Evolutionary conservation across 2,113 vertebrate species (phyloP).

Genomic region (Oryzias melastigma): DNA sequence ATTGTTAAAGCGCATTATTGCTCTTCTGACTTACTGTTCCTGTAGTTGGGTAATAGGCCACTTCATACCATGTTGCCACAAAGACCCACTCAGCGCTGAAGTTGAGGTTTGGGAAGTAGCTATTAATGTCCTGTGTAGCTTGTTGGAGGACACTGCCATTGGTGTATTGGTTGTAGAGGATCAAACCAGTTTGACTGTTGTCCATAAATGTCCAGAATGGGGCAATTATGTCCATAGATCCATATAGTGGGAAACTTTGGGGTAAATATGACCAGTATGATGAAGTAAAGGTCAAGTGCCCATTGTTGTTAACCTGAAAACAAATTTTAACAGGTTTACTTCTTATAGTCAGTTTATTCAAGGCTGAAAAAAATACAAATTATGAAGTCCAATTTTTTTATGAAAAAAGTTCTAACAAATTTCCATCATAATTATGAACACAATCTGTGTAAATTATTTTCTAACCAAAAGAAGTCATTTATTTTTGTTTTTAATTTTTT

Average conservation of each 20-base stretch:
- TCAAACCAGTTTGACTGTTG: slow-evolving; percentile 22
- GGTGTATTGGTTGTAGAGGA: slow-evolving; percentile 30
- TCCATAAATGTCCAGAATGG: slow-evolving; percentile 40
- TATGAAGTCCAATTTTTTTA: too few relatives aligned
- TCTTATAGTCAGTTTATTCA: too few relatives aligned
- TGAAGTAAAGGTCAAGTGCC: slow-evolving; percentile 58
- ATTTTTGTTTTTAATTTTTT: too few relatives aligned
- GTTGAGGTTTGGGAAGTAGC: slow-evolving; percentile 33
- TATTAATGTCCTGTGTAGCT: slow-evolving; percentile 37
- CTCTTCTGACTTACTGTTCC: slow-evolving; percentile 6
- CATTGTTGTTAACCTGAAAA: slow-evolving; percentile 75
- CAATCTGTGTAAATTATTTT: too few relatives aligned
- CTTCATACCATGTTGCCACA: slow-evolving; percentile 72
- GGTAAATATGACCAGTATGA: neutral
- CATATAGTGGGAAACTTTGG: slow-evolving; percentile 31
- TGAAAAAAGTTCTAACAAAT: too few relatives aligned
- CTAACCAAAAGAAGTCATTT: neutral
- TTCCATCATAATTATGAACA: too few relatives aligned
- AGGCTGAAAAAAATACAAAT: too few relatives aligned
- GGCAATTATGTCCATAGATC: too few relatives aligned
- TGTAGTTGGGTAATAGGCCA: slow-evolving; percentile 53
- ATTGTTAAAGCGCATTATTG: too few relatives aligned
- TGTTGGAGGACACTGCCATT: too few relatives aligned
- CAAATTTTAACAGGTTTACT: too few relatives aligned
- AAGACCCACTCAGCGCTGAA: slow-evolving; percentile 61